Base-by-base conservation (phyloP, 2,888 invertebrate species). In the Tanaodytes sp. region DNA sequence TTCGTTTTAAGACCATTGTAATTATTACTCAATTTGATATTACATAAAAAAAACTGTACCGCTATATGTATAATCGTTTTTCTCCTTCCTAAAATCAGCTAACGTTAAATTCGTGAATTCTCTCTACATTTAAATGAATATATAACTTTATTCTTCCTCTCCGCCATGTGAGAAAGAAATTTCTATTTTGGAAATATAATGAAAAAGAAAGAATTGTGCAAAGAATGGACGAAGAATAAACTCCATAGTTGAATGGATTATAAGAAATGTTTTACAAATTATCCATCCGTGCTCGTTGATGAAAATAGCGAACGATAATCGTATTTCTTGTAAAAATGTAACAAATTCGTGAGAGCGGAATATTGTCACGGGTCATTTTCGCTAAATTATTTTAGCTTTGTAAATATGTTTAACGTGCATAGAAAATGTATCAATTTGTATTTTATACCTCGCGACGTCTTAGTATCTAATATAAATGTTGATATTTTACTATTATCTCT, bases 321-420 rank as follows among this genome's bases (percentile, higher is more conserved):
- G 63, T 71, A 71, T 61, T 67, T 67, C 58, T 71, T 67, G 71
- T 71, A 67, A 67, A 71, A 72, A 68, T 67, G 68, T 72, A 72
- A 61, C 61, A 68, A 68, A 72, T 63, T 62, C 64, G 31, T 43
- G 57, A 55, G 64, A 67, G 59, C 64, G 57, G 55, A 58, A 64
- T 59, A 61, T 64, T 67, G 59, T 63, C 55, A 63, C 45, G 55
- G 55, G 55, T 63, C 58, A 64, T 57, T 57, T 58, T 71, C 49
- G 58, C 49, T 37, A 49, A n/a, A 16, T 71, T 63, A 51, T 45
- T 59, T 71, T 51, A 67, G 71, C 71, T 71, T 65, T 71, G 67
- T 67, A 71, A 52, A 67, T 71, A 71, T 45, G 49, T 71, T 61
- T 20, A 43, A 54, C 68, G 36, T 65, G 67, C 55, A 51, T 42